Conservation (phyloP, 2,113 vertebrate genomes). For the Mystacornis crossleyi region DNA sequence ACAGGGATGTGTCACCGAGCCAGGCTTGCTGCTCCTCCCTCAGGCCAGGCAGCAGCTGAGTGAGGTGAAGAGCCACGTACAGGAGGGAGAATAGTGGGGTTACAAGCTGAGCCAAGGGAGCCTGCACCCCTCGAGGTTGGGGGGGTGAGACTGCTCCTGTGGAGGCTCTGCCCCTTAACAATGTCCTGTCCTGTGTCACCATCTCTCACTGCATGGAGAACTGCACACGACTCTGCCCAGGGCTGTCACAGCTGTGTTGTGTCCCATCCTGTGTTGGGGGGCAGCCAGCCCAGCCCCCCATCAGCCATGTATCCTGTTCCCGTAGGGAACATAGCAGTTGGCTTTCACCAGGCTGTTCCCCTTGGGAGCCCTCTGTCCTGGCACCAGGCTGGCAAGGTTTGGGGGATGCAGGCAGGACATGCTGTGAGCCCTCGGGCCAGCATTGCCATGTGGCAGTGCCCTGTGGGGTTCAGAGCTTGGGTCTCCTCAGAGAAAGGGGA, state of each 20-base stretch:
- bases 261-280: neutral
- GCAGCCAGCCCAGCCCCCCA: neutral
- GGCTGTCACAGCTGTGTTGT: neutral
- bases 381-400: neutral
- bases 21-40: slow-evolving; percentile 72
- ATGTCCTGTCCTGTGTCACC: neutral
- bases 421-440: neutral
- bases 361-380: neutral
- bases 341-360: neutral
- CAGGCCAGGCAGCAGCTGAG: slow-evolving; percentile 88
- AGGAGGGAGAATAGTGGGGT: slow-evolving; percentile 69
- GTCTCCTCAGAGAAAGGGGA: neutral
- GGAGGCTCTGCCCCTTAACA: neutral
- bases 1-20: neutral
- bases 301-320: neutral
- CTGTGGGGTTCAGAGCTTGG: neutral
- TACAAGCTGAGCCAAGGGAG: slow-evolving; percentile 70
- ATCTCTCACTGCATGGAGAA: neutral
- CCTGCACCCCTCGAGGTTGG: slow-evolving; percentile 76
- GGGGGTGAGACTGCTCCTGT: slow-evolving; percentile 51
- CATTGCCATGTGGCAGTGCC: accelerated
- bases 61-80: slow-evolving; percentile 77
- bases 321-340: accelerated
- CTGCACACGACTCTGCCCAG: neutral
- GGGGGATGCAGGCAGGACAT: neutral